Percentiles rank a stretch among this genome's conserved stretches.
phyloP scores from a whole-genome alignment of 2,797 vertebrate genomes.

The Rhinella marina region DNA sequence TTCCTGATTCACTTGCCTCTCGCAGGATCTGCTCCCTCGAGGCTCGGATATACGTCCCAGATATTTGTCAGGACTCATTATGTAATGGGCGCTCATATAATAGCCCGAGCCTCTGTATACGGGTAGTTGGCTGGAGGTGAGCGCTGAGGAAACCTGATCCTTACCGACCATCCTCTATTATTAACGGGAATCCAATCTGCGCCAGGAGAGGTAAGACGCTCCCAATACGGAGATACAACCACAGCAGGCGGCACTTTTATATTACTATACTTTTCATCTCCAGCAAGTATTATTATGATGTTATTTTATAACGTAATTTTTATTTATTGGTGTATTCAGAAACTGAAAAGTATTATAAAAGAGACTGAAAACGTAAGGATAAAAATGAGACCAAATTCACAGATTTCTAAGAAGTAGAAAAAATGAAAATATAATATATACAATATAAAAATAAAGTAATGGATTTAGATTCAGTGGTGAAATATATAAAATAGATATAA shows the following conservation, averaged over 20 bases:
- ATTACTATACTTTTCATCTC: not conserved
- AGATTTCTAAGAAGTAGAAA: no score
- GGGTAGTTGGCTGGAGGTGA: not conserved
- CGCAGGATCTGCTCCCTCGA: constrained; percentile 3
- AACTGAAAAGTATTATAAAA: no score
- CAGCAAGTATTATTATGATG: no score
- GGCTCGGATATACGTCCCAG: constrained; percentile 19
- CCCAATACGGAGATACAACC: no score
- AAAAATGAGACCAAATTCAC: no score
- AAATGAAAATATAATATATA: no score
- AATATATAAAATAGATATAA: no score
- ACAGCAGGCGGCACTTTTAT: not conserved
- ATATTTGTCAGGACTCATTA: not conserved
- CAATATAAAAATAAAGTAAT: no score
- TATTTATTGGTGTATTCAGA: no score
- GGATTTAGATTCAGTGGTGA: no score
- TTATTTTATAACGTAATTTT: no score
- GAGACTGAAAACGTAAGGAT: no score
- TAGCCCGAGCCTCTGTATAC: not conserved
- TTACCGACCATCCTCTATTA: not conserved
- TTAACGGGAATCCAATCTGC: constrained; percentile 27
- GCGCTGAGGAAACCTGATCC: not conserved
- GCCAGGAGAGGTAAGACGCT: constrained; percentile 3
- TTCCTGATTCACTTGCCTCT: not conserved
- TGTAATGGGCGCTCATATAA: constrained; percentile 13